Base-by-base conservation (phyloP, 92 coral and sea anemone species). In the Galaxea fascicularis region DNA sequence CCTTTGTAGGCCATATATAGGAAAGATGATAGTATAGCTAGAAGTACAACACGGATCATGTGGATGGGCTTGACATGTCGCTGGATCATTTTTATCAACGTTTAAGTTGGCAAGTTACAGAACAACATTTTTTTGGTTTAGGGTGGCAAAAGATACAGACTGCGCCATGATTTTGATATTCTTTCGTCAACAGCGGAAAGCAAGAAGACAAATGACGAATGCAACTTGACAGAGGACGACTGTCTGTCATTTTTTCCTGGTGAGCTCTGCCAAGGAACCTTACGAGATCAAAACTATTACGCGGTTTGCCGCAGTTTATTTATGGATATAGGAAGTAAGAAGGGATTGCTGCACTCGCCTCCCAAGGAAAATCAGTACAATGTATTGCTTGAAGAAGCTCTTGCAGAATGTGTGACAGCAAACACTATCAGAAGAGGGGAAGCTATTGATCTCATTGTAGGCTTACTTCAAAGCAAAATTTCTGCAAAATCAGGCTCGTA, bases 201-300 rank as follows among this genome's bases (percentile, higher is more conserved):
- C 10, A 44, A 82, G 28, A 76, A 84, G 78, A 56, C 90, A 1
- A 76, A 30, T 8, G 85, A 93, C 53, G 18, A 45, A 9, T 91
- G 98, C 74, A 65, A 79, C 15, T 24, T 69, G 21, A 68, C 78
- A 56, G 81, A 90, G 49, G 79, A 87, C 10, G 78, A 92, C 15
- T 95, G 98, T 65, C 59, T 94, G 82, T 68, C 90, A 13, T 89
- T 82, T 74, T 65, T 66, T 54, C 98, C 98, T 3, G 72, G 49
- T n/a, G 94, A 94, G 14, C 80, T 95, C 35, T 95, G 98, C 76
- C 29, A 78, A 44, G 98, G 98, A 12, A 52, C 68, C 10, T 78
- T 87, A 25, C 83, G 93, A 45, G 98, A 95, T 84, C 95, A 94
- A 54, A 95, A 95, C 68, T 94, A 89, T 52, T 91, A 94, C 44